These are phyloP conservation scores for Hymenopus coronatus DNA, from an alignment of 2,888 invertebrate species.

Conservation along the genomic window DNA sequence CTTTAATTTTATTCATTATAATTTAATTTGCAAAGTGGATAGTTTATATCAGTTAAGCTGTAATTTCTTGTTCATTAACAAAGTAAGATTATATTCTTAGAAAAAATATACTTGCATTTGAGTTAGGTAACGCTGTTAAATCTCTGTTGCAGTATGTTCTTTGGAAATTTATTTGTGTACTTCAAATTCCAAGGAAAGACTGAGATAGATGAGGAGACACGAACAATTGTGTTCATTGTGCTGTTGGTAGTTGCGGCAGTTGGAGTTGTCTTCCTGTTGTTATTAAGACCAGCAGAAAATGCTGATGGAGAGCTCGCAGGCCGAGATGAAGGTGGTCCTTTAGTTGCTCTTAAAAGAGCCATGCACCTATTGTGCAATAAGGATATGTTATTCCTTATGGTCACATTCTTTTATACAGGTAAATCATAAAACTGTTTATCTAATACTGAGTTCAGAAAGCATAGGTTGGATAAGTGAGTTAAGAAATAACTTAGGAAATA, in stretches of 20 bases:
- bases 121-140: background rate
- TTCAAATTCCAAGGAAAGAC: slow-evolving; percentile 81
- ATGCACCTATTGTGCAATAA: slow-evolving; percentile 72
- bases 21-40: too few species aligned
- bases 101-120: too few species aligned
- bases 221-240: slow-evolving; percentile 78
- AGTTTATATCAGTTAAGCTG: too few species aligned
- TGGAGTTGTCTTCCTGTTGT: slow-evolving; percentile 66
- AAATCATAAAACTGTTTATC: slow-evolving; percentile 36
- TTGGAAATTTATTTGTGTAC: slow-evolving; percentile 93
- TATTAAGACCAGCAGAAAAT: slow-evolving; percentile 55
- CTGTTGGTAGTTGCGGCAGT: slow-evolving; percentile 63
- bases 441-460: too few species aligned
- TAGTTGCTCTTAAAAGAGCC: slow-evolving; percentile 72
- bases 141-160: slow-evolving; percentile 72
- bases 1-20: too few species aligned
- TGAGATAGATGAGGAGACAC: slow-evolving; percentile 66
- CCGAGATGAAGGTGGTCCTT: slow-evolving; percentile 52
- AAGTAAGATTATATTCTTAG: too few species aligned
- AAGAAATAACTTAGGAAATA: too few species aligned
- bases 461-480: too few species aligned
- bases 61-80: too few species aligned
- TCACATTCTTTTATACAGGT: slow-evolving; percentile 92
- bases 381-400: slow-evolving; percentile 79
- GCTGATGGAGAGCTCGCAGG: slow-evolving; percentile 41